Evolutionary conservation across 2,888 invertebrate genomes (phyloP), one percentile per base, ranked within the genome.

Genomic region (Agrochola circellaris): DNA sequence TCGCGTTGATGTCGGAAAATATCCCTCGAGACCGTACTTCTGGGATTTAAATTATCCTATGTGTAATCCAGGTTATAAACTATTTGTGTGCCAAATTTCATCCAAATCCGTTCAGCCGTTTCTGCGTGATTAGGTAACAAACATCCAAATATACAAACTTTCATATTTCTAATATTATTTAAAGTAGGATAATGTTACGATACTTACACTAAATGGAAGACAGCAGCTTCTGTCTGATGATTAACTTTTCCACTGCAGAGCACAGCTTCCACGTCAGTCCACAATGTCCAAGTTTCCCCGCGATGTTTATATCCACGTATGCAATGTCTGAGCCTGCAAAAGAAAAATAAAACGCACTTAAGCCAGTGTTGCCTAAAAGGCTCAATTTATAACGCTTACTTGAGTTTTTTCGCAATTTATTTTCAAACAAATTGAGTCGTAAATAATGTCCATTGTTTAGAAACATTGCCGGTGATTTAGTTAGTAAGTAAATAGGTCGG

Each of bases 391-490:
- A 15, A 69, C 15, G 15, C 17, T 65, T 54, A 65, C 15, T 51
- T 79, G 48, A 3, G 38, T 79, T 60, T 60, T 58, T 34, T 8
- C 23, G 26, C 26, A 61, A 74, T 65, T 74, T 70, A 42, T 56
- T 30, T 9, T 58, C 42, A 8, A 34, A 65, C 7, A 38, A 71
- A 61, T 45, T 11, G 30, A 54, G 60, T 30, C 9, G 51, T 69
- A 38, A 83, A 61, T 62, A 75, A 73, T 54, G 62, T 26, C 20
- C 51, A 62, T 73, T 83, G 34, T 73, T 82, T 71, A 30, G 45
- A 58, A 26, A 75, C 9, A 69, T 56, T 34, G 26, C 26, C 15
- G 64, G 66, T 71, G 17, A 72, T 82, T 75, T 58, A 26, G 20
- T 0, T 23, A 6, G 30, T n/a, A 26, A 6, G 30, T n/a, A 73